Evolutionary conservation across 2,888 invertebrate genomes (phyloP).

Genomic region (Nemoura dubitans): DNA sequence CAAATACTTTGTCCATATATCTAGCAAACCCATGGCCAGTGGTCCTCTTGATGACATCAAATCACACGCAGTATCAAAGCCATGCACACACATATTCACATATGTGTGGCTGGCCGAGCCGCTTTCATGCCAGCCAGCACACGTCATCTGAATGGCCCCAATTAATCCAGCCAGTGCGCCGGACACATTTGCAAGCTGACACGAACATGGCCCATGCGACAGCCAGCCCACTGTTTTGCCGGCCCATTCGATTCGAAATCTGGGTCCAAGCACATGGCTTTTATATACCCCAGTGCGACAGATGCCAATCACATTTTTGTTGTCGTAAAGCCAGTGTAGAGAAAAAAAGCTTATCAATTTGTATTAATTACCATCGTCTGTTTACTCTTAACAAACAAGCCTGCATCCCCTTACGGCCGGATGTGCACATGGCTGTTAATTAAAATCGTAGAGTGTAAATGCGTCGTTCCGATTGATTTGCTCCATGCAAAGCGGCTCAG

Average conservation of each 20-base stretch:
- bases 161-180: not conserved
- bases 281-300: not conserved
- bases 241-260: not conserved
- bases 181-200: not conserved
- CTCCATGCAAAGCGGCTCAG: no score
- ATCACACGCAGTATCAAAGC: no score
- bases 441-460: no score
- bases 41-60: no score
- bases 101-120: not conserved
- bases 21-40: no score
- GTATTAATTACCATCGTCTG: not conserved
- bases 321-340: not conserved
- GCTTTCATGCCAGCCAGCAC: no score
- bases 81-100: not conserved
- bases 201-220: not conserved
- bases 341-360: not conserved
- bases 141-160: not conserved
- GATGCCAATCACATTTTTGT: not conserved
- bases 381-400: not conserved
- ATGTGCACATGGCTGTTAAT: no score
- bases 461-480: no score
- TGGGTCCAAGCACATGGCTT: not conserved
- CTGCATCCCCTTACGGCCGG: no score
- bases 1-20: no score
- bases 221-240: no score